These are phyloP conservation scores for Chironomus tepperi DNA, from an alignment of 1,140 invertebrate genomes.

Conservation along the genomic window DNA sequence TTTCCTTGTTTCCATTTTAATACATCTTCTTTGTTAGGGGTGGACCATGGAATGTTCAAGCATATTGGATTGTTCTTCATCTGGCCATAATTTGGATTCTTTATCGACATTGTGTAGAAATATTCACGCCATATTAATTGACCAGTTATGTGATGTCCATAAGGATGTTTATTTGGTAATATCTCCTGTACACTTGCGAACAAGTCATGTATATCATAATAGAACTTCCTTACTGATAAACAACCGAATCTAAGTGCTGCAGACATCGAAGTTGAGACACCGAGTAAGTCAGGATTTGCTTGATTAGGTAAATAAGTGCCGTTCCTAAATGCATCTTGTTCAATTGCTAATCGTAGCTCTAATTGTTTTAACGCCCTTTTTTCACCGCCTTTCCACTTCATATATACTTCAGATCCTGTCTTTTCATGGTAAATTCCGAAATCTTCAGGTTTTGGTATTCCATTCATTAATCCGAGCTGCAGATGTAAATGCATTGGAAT, in stretches of 20 bases:
- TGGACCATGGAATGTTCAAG: conserved; percentile 61
- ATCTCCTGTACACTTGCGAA: conserved; percentile 47
- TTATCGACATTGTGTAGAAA: conserved; percentile 66
- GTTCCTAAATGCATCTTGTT: conserved; percentile 49
- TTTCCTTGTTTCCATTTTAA: conserved; percentile 55
- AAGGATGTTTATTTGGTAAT: conserved; percentile 27
- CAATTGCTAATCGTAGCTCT: conserved; percentile 45
- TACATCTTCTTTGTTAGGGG: conserved; percentile 42
- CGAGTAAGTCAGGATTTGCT: conserved; percentile 55
- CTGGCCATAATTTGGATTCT: conserved; percentile 53
- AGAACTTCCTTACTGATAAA: conserved; percentile 53
- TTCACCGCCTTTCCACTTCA: conserved; percentile 56
- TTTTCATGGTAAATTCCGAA: conserved; percentile 46
- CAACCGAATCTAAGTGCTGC: conserved; percentile 58
- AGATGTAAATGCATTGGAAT: background rate
- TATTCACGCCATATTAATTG: conserved; percentile 74
- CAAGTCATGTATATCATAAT: conserved; percentile 54
- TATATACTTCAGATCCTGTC: conserved; percentile 39
- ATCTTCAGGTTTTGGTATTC: conserved; percentile 49
- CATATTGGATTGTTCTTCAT: conserved; percentile 67
- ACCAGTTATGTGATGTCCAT: conserved; percentile 43
- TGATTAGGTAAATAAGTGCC: conserved; percentile 58
- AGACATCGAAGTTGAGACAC: conserved; percentile 57
- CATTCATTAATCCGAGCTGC: background rate
- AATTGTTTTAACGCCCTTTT: conserved; percentile 50